Percentiles rank a stretch among this genome's conserved stretches.
Evolutionary conservation across 30 jellyfish, hydroid and myxozoan species (phyloP).

Genomic region (Chrysaora quinquecirrha): DNA sequence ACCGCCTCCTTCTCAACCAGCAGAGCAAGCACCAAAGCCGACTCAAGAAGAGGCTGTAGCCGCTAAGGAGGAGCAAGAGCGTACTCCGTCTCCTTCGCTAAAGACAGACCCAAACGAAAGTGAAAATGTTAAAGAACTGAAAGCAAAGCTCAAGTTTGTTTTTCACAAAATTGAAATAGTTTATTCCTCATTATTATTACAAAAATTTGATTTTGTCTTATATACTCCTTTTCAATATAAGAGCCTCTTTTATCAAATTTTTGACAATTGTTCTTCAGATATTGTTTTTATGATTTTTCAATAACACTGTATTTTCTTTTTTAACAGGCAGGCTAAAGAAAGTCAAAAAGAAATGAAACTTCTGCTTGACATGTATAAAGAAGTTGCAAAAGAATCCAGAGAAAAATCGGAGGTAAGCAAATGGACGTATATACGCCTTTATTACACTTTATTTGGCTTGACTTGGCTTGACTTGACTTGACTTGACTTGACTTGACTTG

Average conservation of each 20-base stretch:
- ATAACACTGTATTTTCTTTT: background rate
- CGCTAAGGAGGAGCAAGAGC: conserved; percentile 43
- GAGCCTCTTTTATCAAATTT: too few relatives aligned
- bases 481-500: too few relatives aligned
- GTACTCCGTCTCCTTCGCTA: conserved; percentile 68
- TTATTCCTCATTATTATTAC: background rate
- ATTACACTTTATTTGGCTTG: background rate
- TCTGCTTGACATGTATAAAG: conserved; percentile 89
- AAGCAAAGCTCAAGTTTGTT: conserved; percentile 79
- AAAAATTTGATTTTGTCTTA: too few relatives aligned
- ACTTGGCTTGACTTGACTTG: too few relatives aligned
- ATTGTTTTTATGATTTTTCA: too few relatives aligned
- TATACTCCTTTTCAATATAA: too few relatives aligned
- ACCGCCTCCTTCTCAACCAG: conserved; percentile 7
- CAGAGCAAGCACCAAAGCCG: conserved; percentile 45
- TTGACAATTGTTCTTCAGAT: too few relatives aligned
- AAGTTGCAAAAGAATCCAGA: conserved; percentile 89
- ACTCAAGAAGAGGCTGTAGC: conserved; percentile 49
- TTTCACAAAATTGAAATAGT: too few relatives aligned
- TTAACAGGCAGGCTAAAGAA: conserved; percentile 78
- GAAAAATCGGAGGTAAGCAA: conserved; percentile 84
- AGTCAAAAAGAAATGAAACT: conserved; percentile 92
- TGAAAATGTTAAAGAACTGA: conserved; percentile 77
- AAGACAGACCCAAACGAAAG: conserved; percentile 66
- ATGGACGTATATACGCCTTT: background rate